phyloP scores from a whole-genome alignment of 2,797 vertebrate genomes.

The Petrocephalus sullivani region DNA sequence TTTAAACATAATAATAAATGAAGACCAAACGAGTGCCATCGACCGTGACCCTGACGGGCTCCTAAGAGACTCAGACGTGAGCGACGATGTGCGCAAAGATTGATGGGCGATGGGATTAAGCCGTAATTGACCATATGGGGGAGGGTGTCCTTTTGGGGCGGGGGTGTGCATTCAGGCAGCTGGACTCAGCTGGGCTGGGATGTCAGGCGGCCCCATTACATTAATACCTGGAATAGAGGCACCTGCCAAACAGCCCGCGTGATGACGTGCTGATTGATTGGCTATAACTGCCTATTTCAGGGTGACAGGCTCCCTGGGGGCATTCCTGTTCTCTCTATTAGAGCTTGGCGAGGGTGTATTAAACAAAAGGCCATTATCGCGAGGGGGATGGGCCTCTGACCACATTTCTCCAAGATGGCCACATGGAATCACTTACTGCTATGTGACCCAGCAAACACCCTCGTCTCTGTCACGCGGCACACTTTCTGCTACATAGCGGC shows the following conservation, averaged over 20 bases:
- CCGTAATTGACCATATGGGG: conserved; percentile 34
- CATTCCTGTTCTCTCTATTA: conserved; percentile 25
- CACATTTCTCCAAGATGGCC: neutral
- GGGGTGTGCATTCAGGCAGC: conserved; percentile 28
- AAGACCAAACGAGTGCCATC: conserved; percentile 54
- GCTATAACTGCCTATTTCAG: conserved; percentile 48
- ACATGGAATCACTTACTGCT: neutral
- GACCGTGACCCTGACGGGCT: conserved; percentile 40
- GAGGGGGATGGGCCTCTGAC: neutral
- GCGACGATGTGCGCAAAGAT: conserved; percentile 7
- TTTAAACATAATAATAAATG: conserved; percentile 55
- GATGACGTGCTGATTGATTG: conserved; percentile 59
- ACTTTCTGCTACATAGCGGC: neutral
- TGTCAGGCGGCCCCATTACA: conserved; percentile 48
- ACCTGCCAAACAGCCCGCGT: conserved; percentile 55
- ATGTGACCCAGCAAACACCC: neutral
- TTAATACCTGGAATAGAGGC: conserved; percentile 49
- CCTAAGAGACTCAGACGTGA: neutral
- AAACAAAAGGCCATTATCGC: conserved; percentile 27
- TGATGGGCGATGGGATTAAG: conserved; percentile 19
- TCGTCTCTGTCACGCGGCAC: neutral
- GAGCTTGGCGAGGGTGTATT: conserved; percentile 36
- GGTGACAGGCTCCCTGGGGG: conserved; percentile 7
- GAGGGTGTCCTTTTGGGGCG: conserved; percentile 1
- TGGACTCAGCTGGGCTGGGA: conserved; percentile 57